phyloP scores from a whole-genome alignment of 2,888 invertebrate species.

The Brachypalpus laphriformis region DNA sequence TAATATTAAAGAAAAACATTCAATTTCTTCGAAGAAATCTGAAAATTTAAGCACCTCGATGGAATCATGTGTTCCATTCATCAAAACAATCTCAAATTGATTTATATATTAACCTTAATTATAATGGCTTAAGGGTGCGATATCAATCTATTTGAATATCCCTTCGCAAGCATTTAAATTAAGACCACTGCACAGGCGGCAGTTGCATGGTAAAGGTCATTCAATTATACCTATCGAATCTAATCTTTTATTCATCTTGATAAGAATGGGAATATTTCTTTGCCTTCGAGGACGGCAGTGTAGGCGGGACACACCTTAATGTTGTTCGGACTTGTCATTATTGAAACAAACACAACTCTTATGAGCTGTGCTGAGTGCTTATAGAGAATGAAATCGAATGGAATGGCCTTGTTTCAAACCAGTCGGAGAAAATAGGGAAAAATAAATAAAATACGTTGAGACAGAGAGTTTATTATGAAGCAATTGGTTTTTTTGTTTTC shows the following conservation, averaged over 20 bases:
- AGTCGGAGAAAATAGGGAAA: neutral
- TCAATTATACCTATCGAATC: conserved; percentile 37
- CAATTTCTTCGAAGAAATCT: neutral
- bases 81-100: neutral
- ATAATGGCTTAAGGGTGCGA: conserved; percentile 15
- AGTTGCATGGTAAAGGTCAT: conserved; percentile 45
- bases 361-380: neutral
- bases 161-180: conserved; percentile 29
- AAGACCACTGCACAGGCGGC: conserved; percentile 11
- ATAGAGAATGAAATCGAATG: neutral
- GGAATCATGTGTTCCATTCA: neutral
- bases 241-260: conserved; percentile 59
- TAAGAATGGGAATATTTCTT: conserved; percentile 16
- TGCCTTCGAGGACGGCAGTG: neutral
- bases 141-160: conserved; percentile 33
- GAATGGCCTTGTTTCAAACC: neutral
- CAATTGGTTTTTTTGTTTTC: neutral
- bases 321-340: neutral
- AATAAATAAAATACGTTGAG: neutral
- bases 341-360: neutral
- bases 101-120: conserved; percentile 40
- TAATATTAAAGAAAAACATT: too few species aligned
- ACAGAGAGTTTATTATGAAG: neutral
- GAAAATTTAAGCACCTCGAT: neutral
- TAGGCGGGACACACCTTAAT: neutral